A percentile compares a stretch with the other conserved stretches of the same genome.
Evolutionary conservation across 1,140 invertebrate species (phyloP).

Genomic region (Goniozus legneri): DNA sequence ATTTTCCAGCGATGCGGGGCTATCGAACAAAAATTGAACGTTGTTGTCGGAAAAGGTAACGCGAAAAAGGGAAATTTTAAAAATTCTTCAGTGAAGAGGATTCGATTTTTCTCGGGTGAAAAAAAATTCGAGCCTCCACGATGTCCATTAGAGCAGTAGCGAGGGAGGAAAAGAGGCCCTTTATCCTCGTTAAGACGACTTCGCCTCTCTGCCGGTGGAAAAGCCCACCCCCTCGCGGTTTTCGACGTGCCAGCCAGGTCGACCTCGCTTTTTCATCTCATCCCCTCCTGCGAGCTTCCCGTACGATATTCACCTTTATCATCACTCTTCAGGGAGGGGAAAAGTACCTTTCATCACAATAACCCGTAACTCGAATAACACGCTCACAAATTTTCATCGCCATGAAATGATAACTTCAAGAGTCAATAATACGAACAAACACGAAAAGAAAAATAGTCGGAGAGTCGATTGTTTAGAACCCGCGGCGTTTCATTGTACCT

Average conservation of each 20-base stretch:
- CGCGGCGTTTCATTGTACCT: neutral
- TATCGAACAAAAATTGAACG: too few relatives aligned
- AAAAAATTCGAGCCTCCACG: conserved; percentile 23
- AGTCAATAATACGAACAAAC: too few relatives aligned
- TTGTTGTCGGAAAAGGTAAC: too few relatives aligned
- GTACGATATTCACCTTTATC: conserved; percentile 29
- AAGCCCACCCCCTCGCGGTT: conserved; percentile 3
- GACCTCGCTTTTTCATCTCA: conserved; percentile 6
- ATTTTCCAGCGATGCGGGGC: too few relatives aligned
- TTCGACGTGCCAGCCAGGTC: conserved; percentile 11
- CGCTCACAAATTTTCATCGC: too few relatives aligned
- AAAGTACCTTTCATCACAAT: conserved; percentile 38
- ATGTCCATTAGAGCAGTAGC: conserved; percentile 28
- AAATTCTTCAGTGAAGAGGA: too few relatives aligned
- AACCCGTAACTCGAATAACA: conserved; percentile 30
- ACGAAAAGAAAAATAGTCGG: too few relatives aligned
- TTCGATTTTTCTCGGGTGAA: conserved; percentile 24
- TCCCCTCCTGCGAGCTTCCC: neutral
- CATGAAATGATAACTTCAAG: too few relatives aligned
- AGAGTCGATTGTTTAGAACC: too few relatives aligned
- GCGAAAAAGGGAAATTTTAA: too few relatives aligned
- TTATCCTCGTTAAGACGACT: conserved; percentile 31
- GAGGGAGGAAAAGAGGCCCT: too few relatives aligned
- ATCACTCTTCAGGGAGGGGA: conserved; percentile 16
- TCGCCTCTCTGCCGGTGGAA: neutral